Conservation (phyloP, 2,113 vertebrate genomes). For the Psilopogon haemacephalus region DNA sequence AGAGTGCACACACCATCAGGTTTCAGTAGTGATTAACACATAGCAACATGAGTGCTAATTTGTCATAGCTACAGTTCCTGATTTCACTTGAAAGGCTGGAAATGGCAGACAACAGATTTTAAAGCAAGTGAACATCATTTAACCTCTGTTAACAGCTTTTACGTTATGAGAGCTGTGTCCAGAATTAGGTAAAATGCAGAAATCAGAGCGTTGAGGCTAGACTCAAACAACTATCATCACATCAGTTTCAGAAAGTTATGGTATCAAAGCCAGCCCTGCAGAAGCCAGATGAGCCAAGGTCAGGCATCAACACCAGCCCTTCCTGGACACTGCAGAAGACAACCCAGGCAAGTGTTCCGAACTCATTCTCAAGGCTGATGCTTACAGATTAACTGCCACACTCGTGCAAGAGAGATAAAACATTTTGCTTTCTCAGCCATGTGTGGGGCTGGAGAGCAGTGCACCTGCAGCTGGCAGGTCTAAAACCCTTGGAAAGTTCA, state of each 20-base stretch:
- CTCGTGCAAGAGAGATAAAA: not conserved
- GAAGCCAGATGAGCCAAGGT: not conserved
- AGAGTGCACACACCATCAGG: rapidly evolving
- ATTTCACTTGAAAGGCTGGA: not conserved
- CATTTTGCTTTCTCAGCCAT: rapidly evolving
- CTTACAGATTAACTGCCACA: not conserved
- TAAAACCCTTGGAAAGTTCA: not conserved
- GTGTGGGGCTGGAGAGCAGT: not conserved
- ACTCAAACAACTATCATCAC: not conserved
- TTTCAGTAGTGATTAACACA: not conserved
- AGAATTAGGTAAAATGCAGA: not conserved
- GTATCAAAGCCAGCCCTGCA: not conserved
- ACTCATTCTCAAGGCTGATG: not conserved
- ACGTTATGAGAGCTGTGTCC: not conserved
- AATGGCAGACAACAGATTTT: not conserved
- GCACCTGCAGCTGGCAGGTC: not conserved
- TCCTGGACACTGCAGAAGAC: not conserved
- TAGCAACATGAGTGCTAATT: not conserved
- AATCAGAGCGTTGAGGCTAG: not conserved
- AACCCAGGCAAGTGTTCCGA: rapidly evolving
- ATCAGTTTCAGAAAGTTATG: not conserved
- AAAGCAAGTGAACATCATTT: not conserved
- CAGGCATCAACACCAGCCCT: not conserved
- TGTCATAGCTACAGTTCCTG: not conserved
- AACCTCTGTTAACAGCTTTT: not conserved